Conservation (phyloP, 2,888 invertebrate genomes). For the Parnassius apollo region DNA sequence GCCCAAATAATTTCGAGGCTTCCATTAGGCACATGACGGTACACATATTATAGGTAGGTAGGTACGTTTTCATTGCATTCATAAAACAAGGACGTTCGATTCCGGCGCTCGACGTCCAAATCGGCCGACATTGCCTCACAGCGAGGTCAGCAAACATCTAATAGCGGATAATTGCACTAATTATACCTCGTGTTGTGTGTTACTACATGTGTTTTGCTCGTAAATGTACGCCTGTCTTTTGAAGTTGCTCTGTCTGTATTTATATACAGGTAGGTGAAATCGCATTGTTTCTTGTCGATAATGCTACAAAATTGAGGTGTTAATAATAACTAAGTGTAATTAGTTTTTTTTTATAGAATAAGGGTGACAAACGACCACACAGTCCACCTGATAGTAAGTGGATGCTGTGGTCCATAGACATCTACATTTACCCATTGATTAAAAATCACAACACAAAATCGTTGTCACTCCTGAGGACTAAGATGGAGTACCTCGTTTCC, state of each 20-base stretch:
- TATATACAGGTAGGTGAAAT: not conserved
- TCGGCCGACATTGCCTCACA: conserved; percentile 13
- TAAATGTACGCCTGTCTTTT: conserved; percentile 12
- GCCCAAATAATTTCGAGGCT: too few relatives aligned
- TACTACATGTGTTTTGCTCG: conserved; percentile 18
- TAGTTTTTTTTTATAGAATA: too few relatives aligned
- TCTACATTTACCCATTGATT: too few relatives aligned
- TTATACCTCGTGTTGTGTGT: conserved; percentile 14
- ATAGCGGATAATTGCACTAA: conserved; percentile 27
- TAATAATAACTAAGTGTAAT: too few relatives aligned
- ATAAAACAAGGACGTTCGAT: conserved; percentile 23
- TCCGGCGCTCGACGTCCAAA: conserved; percentile 22
- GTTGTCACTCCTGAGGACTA: too few relatives aligned
- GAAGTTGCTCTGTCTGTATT: conserved; percentile 8
- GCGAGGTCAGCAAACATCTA: conserved; percentile 28
- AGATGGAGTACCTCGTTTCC: too few relatives aligned
- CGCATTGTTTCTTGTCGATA: not conserved
- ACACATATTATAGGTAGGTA: not conserved
- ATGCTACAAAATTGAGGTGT: too few relatives aligned
- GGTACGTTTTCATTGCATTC: conserved; percentile 10
- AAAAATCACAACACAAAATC: too few relatives aligned
- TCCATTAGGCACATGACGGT: too few relatives aligned
- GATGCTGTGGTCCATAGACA: too few relatives aligned
- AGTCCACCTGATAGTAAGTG: too few relatives aligned
- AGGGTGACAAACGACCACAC: too few relatives aligned